Percentiles rank a stretch among this genome's conserved stretches.
phyloP scores from a whole-genome alignment of 2,113 vertebrate genomes.

The Leptobrachium leishanense region DNA sequence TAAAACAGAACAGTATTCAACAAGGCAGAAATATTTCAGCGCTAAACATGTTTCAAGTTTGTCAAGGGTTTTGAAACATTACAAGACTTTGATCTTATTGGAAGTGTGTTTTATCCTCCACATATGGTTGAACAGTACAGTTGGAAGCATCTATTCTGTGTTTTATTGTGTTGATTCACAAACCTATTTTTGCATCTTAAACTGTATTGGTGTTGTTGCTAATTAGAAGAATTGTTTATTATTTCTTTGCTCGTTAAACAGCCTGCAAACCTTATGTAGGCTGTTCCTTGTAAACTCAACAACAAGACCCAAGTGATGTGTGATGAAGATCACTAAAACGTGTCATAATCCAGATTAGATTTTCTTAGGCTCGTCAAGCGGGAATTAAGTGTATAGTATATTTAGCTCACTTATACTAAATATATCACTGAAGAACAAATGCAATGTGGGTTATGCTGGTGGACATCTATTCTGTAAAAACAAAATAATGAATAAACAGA shows the following conservation, averaged over 20 bases:
- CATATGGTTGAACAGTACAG: background rate
- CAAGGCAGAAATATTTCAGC: constrained; percentile 18
- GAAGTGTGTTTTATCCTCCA: constrained; percentile 3
- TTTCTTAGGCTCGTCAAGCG: constrained; percentile 26
- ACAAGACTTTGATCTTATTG: constrained; percentile 27
- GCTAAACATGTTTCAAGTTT: constrained; percentile 24
- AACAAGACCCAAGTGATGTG: background rate
- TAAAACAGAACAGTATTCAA: constrained; percentile 11
- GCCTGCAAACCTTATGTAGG: background rate
- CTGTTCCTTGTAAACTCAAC: background rate
- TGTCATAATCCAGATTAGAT: constrained; percentile 44
- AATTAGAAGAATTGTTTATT: background rate
- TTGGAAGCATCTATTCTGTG: constrained; percentile 17
- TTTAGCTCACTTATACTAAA: constrained; percentile 25
- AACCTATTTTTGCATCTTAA: background rate
- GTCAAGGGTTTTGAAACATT: background rate
- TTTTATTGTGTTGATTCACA: constrained; percentile 24
- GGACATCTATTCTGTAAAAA: too few relatives aligned
- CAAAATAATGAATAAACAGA: too few relatives aligned
- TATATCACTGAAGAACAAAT: constrained; percentile 19
- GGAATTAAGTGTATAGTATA: constrained; percentile 36
- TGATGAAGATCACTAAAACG: constrained; percentile 2
- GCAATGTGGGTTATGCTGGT: too few relatives aligned
- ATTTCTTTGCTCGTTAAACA: background rate
- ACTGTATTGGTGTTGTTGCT: background rate